Evolutionary conservation across 2,797 vertebrate genomes (phyloP), one percentile per base, ranked within the genome.

Genomic region (Sebastes nivosus): DNA sequence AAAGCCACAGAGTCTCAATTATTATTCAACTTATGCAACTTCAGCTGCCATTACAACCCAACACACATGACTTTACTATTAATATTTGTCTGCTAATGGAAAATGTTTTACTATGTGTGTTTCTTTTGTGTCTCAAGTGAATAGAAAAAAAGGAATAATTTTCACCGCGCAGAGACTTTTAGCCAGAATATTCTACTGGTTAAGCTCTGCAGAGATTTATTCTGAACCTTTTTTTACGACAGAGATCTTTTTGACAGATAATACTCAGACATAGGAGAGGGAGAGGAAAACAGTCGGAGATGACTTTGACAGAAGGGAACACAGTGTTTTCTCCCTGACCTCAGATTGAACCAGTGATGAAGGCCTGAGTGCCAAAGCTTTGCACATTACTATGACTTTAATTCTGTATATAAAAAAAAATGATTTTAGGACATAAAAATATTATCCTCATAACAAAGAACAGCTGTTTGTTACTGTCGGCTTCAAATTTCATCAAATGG

Each of bases 291-390:
- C 18, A 2, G 20, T 54, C 18, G 46, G 16, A 22, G 9, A 24
- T 54, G 27, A 85, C 57, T 90, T 77, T 75, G 78, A 81, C 82
- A 86, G 86, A 81, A 76, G 66, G 64, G 79, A 85, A 82, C 82
- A 63, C 29, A 5, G 38, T 75, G 77, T 79, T 79, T 83, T 81
- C 66, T 24, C 42, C 18, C 78, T 81, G 81, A 89, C 86, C 89
- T 79, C 70, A 63, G 68, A 59, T 34, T 86, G 79, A 92, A 90
- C 87, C 77, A 22, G 25, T 29, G 38, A 84, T 68, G 52, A 74
- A 60, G 46, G n/a, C 52, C 58, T 22, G 24, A 27, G 24, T 59
- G 50, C 65, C 67, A 74, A 71, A 67, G 38, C 66, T 14, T 13
- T 30, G 18, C 69, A 61, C 30, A 42, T 24, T 25, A 57, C 64